Base-by-base conservation (phyloP, 2,113 vertebrate genomes). In the Alethe castanea region DNA sequence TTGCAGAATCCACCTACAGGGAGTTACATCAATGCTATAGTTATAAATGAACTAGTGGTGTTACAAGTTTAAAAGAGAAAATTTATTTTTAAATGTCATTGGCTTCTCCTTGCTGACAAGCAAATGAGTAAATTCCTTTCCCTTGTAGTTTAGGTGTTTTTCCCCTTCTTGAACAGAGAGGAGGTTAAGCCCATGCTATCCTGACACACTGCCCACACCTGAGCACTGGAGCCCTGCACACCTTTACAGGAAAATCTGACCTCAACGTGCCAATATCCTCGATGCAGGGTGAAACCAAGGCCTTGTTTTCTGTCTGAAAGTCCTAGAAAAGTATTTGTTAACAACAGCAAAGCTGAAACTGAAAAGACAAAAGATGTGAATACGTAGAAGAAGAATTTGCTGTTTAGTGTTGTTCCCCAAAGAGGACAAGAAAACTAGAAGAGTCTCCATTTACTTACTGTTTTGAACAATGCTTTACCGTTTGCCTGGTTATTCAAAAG, bases 201-300 rank as follows among this genome's bases (percentile, higher is more conserved):
- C 45, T 22, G 62, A 53, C 64, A 40, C 2, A 79, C 53, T 82
- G 85, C 73, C 61, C 52, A 18, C 2, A 1, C 2, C 31, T 4
- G 19, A 62, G 19, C 44, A 24, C 6, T 12, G 35, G 26, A 2
- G 5, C 25, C 66, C 56, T 57, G 62, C 36, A 33, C 28, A 48
- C 8, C 20, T 90, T 22, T 10, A n/a, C 33, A 73, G 9, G 88
- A 53, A 79, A 61, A 77, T 31, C n/a, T n/a, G 31, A 82, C 33
- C 53, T 44, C 12, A 54, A 8, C 0, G 0, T 0, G 3, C n/a
- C 65, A 33, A 23, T 31, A 11, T 29, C 47, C 33, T 38, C 14
- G 1, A 16, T n/a, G 42, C 47, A 73, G 52, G 24, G 25, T 52
- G 72, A 76, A 73, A 83, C 19, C 42, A 35, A 6, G 36, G 67